phyloP scores from a whole-genome alignment of 2,888 invertebrate genomes.

The Drosophila neotestacea region DNA sequence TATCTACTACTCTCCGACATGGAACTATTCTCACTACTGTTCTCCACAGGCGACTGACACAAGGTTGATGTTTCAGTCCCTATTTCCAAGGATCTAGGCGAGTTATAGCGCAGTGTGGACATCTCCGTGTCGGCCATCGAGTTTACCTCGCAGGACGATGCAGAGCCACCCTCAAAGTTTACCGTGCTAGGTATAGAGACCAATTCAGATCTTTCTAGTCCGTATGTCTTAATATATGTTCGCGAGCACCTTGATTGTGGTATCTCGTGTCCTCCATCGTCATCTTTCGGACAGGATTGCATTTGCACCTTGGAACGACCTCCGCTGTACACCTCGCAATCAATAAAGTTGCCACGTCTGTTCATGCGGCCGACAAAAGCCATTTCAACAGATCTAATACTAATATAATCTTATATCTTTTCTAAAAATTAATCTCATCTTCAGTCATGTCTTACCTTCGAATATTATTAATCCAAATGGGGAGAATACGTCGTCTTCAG shows the following conservation, averaged over 20 bases:
- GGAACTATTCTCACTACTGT: slow-evolving; percentile 28
- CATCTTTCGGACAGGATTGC: background rate
- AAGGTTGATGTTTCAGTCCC: slow-evolving; percentile 14
- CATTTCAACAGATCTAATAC: slow-evolving; percentile 38
- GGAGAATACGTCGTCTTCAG: slow-evolving; percentile 3
- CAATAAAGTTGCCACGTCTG: slow-evolving; percentile 29
- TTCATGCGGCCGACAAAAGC: slow-evolving; percentile 68
- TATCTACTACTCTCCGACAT: slow-evolving; percentile 12
- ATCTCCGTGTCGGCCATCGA: slow-evolving; percentile 60
- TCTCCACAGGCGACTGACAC: slow-evolving; percentile 4
- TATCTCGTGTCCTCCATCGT: background rate
- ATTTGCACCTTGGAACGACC: slow-evolving; percentile 6
- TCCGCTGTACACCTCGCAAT: slow-evolving; percentile 33
- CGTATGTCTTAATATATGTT: slow-evolving; percentile 60
- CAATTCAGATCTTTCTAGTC: slow-evolving; percentile 5
- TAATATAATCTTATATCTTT: background rate
- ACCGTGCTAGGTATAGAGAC: slow-evolving; percentile 29
- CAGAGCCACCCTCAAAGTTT: slow-evolving; percentile 63
- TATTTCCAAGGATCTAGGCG: slow-evolving; percentile 45
- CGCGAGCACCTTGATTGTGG: slow-evolving; percentile 37
- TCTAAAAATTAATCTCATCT: background rate
- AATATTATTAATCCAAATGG: slow-evolving; percentile 12
- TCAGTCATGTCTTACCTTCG: background rate
- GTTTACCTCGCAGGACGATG: slow-evolving; percentile 49
- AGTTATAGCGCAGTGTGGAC: slow-evolving; percentile 60